Evolutionary conservation across 2,113 vertebrate genomes (phyloP), one percentile per base, ranked within the genome.

Genomic region (Physeter macrocephalus): DNA sequence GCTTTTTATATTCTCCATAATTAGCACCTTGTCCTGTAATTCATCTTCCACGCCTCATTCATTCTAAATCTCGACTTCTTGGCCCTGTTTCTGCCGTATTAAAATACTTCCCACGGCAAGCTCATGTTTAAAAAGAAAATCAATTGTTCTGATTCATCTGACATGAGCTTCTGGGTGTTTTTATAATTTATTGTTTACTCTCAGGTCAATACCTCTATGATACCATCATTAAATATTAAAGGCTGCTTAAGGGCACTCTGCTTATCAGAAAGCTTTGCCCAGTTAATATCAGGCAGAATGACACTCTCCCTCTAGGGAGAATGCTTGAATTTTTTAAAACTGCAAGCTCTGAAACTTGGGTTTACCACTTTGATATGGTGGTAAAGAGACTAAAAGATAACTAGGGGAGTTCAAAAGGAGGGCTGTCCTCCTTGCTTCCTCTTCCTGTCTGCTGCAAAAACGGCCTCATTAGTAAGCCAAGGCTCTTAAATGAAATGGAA

Each of bases 181-280:
- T 87, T 87, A 93, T 92, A 94, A 96, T 98, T 95, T 96, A 95
- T 92, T 71, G 49, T 95, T 84, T 69, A 78, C 62, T 62, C 90
- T 69, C 31, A 92, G 49, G 27, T 86, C 91, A 97, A 92, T 83
- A 94, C 36, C 18, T 94, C 75, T 83, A 5, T 85, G 64, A 95
- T 90, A 62, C 31, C 25, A 41, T 54, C 64, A 92, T 95, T 97
- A 97, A 97, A 97, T 97, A 98, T 94, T 97, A 93, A 97, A 93
- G 46, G 29, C 14, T 78, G 59, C 67, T 57, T 54, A 84, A 75
- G 46, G 85, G 89, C 17, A 75, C 18, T 6, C 11, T 57, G 62
- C 36, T 93, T 90, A 94, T 39, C 61, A 69, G 84, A 89, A 97
- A 90, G 71, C 21, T 62, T 75, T 49, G 57, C 49, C 81, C 59